A percentile compares a stretch with the other conserved stretches of the same genome.
These are phyloP conservation scores for Myzus persicae DNA, from an alignment of 1,140 invertebrate species.

Conservation along the genomic window DNA sequence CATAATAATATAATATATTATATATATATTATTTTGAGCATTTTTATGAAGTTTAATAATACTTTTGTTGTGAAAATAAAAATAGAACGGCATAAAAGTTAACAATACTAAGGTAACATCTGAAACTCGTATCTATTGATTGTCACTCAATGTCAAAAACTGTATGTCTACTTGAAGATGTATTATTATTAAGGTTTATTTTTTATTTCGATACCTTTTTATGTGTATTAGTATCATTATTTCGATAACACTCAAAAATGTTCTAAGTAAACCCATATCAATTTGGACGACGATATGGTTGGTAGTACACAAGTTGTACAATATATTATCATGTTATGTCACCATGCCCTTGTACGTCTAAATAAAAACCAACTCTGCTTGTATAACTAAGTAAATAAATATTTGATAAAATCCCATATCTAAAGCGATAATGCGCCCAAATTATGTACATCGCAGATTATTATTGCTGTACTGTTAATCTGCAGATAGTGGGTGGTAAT, in stretches of 20 bases:
- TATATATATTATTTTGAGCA: slow-evolving; percentile 40
- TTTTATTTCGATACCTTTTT: background rate
- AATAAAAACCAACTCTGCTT: slow-evolving; percentile 21
- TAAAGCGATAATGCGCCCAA: background rate
- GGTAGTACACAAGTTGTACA: background rate
- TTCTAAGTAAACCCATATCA: background rate
- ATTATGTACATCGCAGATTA: background rate
- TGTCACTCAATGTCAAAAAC: slow-evolving; percentile 49
- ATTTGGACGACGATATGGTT: background rate
- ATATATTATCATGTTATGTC: background rate
- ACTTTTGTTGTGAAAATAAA: slow-evolving; percentile 6
- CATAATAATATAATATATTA: background rate
- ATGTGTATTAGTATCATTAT: background rate
- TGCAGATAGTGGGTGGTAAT: background rate
- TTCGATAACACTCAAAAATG: background rate
- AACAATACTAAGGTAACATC: background rate
- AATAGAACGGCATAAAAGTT: background rate
- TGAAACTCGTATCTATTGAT: slow-evolving; percentile 50
- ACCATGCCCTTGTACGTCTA: background rate
- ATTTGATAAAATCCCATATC: background rate
- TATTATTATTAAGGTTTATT: background rate
- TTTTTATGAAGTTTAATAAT: slow-evolving; percentile 16
- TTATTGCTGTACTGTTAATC: background rate
- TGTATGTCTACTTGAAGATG: background rate
- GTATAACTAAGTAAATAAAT: slow-evolving; percentile 1